Evolutionary conservation across 2,113 vertebrate genomes (phyloP).

Genomic region (Macquaria australasica): DNA sequence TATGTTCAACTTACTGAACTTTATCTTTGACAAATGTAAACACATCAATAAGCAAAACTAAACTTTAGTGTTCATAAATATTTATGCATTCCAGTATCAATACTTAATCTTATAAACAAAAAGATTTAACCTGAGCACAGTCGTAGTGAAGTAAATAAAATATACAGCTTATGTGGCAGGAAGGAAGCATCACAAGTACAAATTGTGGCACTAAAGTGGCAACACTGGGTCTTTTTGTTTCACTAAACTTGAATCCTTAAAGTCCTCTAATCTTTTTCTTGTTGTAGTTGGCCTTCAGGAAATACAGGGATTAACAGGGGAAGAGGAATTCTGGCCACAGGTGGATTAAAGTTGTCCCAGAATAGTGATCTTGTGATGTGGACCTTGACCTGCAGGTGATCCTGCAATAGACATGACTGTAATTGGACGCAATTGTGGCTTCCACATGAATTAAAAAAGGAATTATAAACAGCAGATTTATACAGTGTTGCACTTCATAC

Average conservation of each 20-base stretch:
- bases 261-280: constrained; percentile 57
- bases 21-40: background rate
- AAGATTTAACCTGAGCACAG: background rate
- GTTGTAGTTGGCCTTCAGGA: constrained; percentile 42
- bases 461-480: background rate
- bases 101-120: background rate
- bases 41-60: background rate
- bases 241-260: constrained; percentile 30
- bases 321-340: constrained; percentile 56
- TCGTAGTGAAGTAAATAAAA: background rate
- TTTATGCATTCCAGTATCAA: background rate
- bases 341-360: constrained; percentile 72
- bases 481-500: background rate
- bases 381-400: constrained; percentile 48
- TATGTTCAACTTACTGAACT: background rate
- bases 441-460: constrained; percentile 1
- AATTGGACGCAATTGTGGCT: constrained; percentile 51
- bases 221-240: constrained; percentile 55
- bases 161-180: background rate
- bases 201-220: background rate
- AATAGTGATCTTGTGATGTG: constrained; percentile 70
- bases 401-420: constrained; percentile 50
- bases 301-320: constrained; percentile 63
- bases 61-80: background rate
- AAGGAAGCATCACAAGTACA: background rate